These are phyloP conservation scores for Heterotis niloticus DNA, from an alignment of 2,113 vertebrate genomes.

Conservation along the genomic window DNA sequence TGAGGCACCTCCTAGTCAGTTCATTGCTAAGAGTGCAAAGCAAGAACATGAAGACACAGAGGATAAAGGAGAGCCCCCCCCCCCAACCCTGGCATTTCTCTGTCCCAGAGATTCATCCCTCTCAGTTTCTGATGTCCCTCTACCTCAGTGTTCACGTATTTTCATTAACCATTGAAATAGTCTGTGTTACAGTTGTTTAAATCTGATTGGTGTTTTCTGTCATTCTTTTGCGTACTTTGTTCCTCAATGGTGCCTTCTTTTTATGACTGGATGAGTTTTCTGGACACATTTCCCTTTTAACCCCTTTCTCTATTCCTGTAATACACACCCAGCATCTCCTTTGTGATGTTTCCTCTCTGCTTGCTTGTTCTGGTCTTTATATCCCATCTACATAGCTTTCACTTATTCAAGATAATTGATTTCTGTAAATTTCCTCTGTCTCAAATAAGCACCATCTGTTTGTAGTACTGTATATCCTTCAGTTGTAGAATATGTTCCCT, in stretches of 20 bases:
- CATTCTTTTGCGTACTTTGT: background rate
- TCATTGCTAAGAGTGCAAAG: slow-evolving; percentile 21
- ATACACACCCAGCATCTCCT: no score
- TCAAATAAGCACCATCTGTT: no score
- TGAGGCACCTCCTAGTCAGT: background rate
- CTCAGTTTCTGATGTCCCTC: no score
- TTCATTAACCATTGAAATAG: background rate
- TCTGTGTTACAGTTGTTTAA: background rate
- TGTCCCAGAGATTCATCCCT: background rate
- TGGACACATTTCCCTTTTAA: no score
- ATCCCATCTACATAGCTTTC: no score
- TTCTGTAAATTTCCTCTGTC: no score
- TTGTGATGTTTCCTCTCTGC: no score
- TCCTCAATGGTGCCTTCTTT: background rate
- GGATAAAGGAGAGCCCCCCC: slow-evolving; percentile 6
- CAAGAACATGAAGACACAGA: background rate
- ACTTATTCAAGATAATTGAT: no score
- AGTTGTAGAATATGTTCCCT: background rate
- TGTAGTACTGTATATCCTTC: background rate
- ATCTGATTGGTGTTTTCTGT: slow-evolving; percentile 1
- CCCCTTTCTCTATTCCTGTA: no score
- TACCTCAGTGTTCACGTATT: background rate
- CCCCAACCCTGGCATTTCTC: slow-evolving; percentile 18
- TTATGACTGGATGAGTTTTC: no score
- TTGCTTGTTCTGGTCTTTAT: no score